Evolutionary conservation across 2,797 vertebrate genomes (phyloP), one percentile per base, ranked within the genome.

Genomic region (Sylvilagus floridanus): DNA sequence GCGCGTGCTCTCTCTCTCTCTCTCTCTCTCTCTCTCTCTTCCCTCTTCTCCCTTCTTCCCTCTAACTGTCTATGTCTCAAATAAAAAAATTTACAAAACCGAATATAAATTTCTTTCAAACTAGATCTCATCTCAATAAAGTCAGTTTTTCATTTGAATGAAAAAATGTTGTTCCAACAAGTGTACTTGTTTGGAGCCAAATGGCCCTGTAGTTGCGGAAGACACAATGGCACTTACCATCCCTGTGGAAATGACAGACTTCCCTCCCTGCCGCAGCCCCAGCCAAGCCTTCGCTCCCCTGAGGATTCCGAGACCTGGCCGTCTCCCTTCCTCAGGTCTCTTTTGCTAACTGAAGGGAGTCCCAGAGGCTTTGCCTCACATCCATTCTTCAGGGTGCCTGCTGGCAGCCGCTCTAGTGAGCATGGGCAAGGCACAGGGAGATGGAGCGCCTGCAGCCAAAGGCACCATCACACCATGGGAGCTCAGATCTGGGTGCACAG

Each of bases 131-230:
- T 21, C 4, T 84, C 57, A 30, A 17, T 52, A 54, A 32, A 81
- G 28, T n/a, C 30, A 57, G 42, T 47, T 30, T 96, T 91, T 94
- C 52, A 83, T 63, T 85, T 88, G 42, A 84, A 82, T 42, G 47
- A 65, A 71, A 93, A 93, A 78, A 62, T n/a, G 1, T 76, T 92
- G 26, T 47, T 65, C 11, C 62, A 82, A 71, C 5, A 17, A 30
- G 57, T 42, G 1, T 84, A 12, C 28, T 88, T 24, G 4, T 22
- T n/a, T 6, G 32, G 4, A 24, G 54, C 30, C 57, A 93, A 95
- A 63, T 28, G 37, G 57, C 24, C 24, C 1, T 16, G 42, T 11
- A 42, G 30, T 30, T 22, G 30, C 24, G 54, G 86, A 63, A 89
- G 84, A 94, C 68, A 75, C 52, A 7, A 7, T 7, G n/a, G 54